Evolutionary conservation across 2,113 vertebrate species (phyloP).

Genomic region (Aplodontia rufa): DNA sequence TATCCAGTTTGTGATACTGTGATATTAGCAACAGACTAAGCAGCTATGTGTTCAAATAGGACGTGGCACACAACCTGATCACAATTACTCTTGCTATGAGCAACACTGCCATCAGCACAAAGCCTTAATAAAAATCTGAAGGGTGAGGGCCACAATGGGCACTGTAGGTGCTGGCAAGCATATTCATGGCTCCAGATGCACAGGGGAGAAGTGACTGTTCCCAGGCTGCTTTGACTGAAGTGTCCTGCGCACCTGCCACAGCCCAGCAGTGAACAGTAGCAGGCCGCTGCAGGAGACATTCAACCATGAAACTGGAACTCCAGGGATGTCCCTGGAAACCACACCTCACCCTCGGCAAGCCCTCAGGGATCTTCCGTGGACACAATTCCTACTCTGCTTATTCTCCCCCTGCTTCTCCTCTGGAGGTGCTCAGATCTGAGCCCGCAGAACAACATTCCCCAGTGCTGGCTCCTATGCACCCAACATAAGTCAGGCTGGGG

Average conservation of each 20-base stretch:
- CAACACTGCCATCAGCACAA: rapidly evolving
- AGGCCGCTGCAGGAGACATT: not conserved
- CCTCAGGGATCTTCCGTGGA: rapidly evolving
- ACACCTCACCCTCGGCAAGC: no score
- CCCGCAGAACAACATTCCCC: rapidly evolving
- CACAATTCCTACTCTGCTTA: not conserved
- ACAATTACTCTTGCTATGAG: not conserved
- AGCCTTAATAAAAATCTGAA: not conserved
- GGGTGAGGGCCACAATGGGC: not conserved
- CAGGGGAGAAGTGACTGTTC: not conserved
- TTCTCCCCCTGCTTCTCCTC: not conserved
- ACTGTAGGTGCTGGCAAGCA: not conserved
- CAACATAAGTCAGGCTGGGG: no score
- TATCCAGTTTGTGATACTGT: not conserved
- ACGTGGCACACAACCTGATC: no score
- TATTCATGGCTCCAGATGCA: rapidly evolving
- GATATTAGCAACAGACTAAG: not conserved
- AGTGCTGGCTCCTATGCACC: rapidly evolving
- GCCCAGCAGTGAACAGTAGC: not conserved
- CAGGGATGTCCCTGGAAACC: not conserved
- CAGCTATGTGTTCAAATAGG: not conserved
- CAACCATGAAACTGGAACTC: not conserved
- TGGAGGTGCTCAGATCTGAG: no score
- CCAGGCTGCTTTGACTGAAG: not conserved
- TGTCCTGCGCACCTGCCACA: not conserved